Evolutionary conservation across 2,113 vertebrate genomes (phyloP).

Genomic region (Muntiacus muntjak): DNA sequence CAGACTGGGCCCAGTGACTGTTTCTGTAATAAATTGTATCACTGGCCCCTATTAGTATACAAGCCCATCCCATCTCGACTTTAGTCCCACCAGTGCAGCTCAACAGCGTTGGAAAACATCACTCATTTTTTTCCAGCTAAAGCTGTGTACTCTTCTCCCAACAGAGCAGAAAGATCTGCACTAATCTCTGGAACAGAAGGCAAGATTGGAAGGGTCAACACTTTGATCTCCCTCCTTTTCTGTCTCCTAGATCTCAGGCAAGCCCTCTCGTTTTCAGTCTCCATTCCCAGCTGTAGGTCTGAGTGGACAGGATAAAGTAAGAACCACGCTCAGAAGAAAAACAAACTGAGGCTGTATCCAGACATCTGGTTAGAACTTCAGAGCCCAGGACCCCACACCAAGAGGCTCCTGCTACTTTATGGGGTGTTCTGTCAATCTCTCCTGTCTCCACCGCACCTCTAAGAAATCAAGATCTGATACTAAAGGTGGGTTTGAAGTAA

Average conservation of each 20-base stretch:
- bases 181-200: background rate
- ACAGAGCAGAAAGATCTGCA: background rate
- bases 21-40: background rate
- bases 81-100: background rate
- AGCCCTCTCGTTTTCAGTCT: background rate
- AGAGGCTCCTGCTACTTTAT: background rate
- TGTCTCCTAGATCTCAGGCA: background rate
- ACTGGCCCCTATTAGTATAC: background rate
- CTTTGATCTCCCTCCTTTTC: background rate
- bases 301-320: background rate
- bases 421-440: background rate
- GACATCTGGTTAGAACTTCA: slow-evolving; percentile 36
- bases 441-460: background rate
- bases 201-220: background rate
- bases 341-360: background rate
- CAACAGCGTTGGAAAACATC: background rate
- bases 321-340: slow-evolving; percentile 1
- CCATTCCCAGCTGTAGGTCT: background rate
- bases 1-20: background rate
- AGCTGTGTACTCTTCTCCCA: background rate
- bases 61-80: background rate
- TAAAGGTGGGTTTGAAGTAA: background rate
- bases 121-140: background rate
- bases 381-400: slow-evolving; percentile 16
- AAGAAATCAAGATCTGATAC: background rate